Evolutionary conservation across 2,888 invertebrate species (phyloP).

Genomic region (Lasioglossum calceatum): DNA sequence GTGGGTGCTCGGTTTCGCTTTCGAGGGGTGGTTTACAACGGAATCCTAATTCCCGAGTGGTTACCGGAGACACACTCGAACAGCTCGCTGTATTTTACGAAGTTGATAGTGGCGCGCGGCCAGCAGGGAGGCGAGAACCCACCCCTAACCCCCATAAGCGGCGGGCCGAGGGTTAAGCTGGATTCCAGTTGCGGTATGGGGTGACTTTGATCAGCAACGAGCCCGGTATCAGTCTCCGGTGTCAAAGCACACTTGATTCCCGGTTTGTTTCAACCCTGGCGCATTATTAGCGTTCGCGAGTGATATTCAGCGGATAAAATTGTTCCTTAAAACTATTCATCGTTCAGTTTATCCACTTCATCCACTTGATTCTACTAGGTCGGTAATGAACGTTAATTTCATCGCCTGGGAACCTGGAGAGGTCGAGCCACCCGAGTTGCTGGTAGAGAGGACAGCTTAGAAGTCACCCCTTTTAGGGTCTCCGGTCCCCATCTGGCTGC

Average conservation of each 20-base stretch:
- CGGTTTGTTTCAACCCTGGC: background rate
- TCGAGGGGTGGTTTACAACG: background rate
- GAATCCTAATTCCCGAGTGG: background rate
- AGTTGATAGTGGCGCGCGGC: background rate
- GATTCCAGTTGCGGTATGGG: conserved; percentile 46
- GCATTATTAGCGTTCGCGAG: background rate
- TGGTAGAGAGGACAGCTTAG: background rate
- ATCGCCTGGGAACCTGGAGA: background rate
- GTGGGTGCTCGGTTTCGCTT: background rate
- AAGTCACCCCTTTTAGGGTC: background rate
- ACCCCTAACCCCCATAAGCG: background rate
- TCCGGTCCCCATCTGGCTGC: background rate
- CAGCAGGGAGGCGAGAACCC: conserved; percentile 9
- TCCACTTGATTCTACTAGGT: background rate
- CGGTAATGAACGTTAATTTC: background rate
- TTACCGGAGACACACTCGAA: background rate
- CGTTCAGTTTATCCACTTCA: too few species aligned
- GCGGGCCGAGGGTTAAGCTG: conserved; percentile 41
- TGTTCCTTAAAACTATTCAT: background rate
- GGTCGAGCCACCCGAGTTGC: background rate
- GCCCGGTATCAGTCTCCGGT: conserved; percentile 64
- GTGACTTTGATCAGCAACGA: conserved; percentile 11
- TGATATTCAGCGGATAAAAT: background rate
- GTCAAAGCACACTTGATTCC: conserved; percentile 67
- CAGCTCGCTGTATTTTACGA: conserved; percentile 13